phyloP scores from a whole-genome alignment of 2,888 invertebrate species.

The Platynereis dumerilii region DNA sequence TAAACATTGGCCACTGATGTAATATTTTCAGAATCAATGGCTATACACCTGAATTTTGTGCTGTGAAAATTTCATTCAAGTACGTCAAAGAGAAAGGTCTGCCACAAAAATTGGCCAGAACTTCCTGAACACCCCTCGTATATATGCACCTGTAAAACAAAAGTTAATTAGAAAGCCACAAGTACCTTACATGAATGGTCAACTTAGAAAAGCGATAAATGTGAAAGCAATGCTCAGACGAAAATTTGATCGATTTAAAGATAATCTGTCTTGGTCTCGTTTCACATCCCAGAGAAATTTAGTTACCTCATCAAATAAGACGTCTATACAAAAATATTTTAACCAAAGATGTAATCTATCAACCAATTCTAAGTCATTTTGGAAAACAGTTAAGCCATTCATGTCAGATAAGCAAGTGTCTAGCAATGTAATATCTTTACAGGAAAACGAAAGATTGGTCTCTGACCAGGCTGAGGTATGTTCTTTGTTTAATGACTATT shows the following conservation, averaged over 20 bases:
- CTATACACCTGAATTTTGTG: no score
- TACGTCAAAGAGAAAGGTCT: no score
- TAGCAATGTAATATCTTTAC: no score
- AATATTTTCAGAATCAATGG: no score
- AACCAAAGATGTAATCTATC: not conserved
- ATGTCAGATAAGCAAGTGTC: no score
- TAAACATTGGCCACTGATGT: no score
- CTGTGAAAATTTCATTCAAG: no score
- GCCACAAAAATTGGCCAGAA: not conserved
- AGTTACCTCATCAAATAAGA: not conserved
- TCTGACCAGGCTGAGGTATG: no score
- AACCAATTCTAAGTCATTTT: not conserved
- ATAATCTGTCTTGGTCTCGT: not conserved
- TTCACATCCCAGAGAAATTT: not conserved
- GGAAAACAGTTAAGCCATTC: no score
- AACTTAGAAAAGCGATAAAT: not conserved
- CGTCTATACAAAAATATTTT: not conserved
- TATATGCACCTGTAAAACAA: not conserved
- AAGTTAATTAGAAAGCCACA: not conserved
- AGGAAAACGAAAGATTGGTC: no score
- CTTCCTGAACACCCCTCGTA: no score
- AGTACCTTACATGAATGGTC: conserved; percentile 4
- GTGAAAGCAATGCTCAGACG: conserved; percentile 3
- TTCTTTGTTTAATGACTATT: no score
- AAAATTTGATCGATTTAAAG: not conserved